Percentiles rank a stretch among this genome's conserved stretches.
These are phyloP conservation scores for Xanthia icteritia DNA, from an alignment of 2,888 invertebrate genomes.

Conservation along the genomic window DNA sequence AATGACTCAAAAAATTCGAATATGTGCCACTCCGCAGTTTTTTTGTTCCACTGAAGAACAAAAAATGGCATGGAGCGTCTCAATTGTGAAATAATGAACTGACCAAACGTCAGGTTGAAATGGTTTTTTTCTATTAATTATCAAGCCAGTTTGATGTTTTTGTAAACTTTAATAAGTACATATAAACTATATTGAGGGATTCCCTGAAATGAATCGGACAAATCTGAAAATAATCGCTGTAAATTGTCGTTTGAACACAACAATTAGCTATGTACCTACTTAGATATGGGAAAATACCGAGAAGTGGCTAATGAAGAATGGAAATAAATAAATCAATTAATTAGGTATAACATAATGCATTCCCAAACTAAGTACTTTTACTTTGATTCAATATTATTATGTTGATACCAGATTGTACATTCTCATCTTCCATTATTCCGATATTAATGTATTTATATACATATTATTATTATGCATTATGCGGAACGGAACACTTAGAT, in stretches of 20 bases:
- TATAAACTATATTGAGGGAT: not conserved
- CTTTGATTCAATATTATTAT: not conserved
- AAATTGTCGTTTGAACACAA: not conserved
- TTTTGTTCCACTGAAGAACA: constrained; percentile 24
- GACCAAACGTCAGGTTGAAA: not conserved
- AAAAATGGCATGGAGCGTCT: constrained; percentile 39
- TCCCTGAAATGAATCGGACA: constrained; percentile 18
- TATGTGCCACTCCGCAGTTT: constrained; percentile 14
- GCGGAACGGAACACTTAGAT: constrained; percentile 18
- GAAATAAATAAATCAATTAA: not conserved
- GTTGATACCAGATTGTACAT: not conserved
- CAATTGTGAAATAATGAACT: constrained; percentile 37
- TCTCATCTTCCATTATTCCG: not conserved
- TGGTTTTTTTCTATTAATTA: constrained; percentile 26
- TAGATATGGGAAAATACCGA: constrained; percentile 12
- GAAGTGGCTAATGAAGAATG: not conserved
- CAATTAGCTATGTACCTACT: not conserved
- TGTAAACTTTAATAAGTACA: not conserved
- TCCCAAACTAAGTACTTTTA: constrained; percentile 1
- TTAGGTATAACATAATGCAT: not conserved
- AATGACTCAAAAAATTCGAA: constrained; percentile 37
- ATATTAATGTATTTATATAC: not conserved
- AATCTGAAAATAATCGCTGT: constrained; percentile 26
- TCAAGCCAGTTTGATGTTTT: constrained; percentile 5
- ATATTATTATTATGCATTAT: not conserved